A percentile compares a stretch with the other conserved stretches of the same genome.
Evolutionary conservation across 2,797 vertebrate species (phyloP).

Genomic region (Enteromius mattozi): DNA sequence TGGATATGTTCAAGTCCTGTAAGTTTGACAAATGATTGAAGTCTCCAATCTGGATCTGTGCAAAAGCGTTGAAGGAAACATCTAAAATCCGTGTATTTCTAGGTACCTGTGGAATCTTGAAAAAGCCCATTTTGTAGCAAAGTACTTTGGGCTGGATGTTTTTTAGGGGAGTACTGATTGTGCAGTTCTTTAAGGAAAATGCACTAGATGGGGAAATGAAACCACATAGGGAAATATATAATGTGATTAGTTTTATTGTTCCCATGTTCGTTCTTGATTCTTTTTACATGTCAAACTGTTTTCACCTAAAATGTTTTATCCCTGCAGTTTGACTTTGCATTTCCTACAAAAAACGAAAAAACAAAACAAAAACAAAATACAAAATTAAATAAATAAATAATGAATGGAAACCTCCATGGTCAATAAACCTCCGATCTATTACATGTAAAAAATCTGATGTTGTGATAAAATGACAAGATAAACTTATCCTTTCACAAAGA

Average conservation of each 20-base stretch:
- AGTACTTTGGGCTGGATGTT: conserved; percentile 59
- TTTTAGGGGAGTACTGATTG: conserved; percentile 37
- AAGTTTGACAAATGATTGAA: conserved; percentile 57
- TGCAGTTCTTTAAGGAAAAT: conserved; percentile 65
- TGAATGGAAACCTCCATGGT: no score
- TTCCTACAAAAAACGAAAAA: neutral
- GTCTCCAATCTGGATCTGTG: conserved; percentile 50
- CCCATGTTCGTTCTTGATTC: neutral
- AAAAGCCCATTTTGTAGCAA: conserved; percentile 64
- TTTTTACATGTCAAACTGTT: neutral
- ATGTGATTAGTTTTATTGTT: neutral
- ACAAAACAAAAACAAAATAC: no score
- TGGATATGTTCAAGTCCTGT: conserved; percentile 60
- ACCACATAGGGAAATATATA: conserved; percentile 1
- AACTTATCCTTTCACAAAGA: neutral
- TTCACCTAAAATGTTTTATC: no score
- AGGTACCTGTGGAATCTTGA: conserved; percentile 57
- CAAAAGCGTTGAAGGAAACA: conserved; percentile 64
- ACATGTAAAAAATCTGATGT: neutral
- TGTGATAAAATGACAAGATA: neutral
- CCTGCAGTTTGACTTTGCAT: neutral
- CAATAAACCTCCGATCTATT: neutral
- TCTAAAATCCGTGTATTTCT: conserved; percentile 53
- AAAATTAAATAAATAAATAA: no score
- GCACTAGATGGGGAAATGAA: neutral